Percentiles rank a stretch among this genome's conserved stretches.
phyloP scores from a whole-genome alignment of 2,797 vertebrate genomes.

The Telmatherina bonti region DNA sequence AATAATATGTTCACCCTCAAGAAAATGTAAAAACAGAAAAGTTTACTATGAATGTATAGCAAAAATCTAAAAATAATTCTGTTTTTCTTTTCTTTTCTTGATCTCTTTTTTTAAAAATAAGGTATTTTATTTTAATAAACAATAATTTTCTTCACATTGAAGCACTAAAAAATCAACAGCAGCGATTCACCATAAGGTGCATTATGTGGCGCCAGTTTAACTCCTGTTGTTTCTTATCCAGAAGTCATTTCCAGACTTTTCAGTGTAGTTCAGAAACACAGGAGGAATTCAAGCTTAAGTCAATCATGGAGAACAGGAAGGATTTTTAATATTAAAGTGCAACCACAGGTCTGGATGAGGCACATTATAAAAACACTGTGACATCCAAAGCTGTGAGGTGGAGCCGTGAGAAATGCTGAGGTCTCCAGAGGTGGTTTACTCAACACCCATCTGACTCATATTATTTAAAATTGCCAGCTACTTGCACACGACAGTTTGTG shows the following conservation, averaged over 20 bases:
- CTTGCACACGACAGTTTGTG: constrained; percentile 65
- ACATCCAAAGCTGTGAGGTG: constrained; percentile 74
- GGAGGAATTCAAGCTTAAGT: constrained; percentile 54
- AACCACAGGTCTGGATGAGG: constrained; percentile 76
- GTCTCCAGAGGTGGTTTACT: constrained; percentile 70
- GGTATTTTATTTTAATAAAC: background rate
- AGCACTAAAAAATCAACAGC: background rate
- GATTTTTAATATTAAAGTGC: constrained; percentile 68
- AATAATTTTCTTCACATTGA: constrained; percentile 4
- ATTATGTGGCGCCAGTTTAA: constrained; percentile 14
- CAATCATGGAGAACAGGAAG: constrained; percentile 55
- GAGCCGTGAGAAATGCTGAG: constrained; percentile 74
- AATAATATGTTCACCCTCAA: background rate
- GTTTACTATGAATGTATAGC: background rate
- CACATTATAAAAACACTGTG: constrained; percentile 68
- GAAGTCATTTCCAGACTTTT: constrained; percentile 49
- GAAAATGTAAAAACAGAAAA: background rate
- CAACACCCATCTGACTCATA: constrained; percentile 80
- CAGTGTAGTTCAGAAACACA: constrained; percentile 54
- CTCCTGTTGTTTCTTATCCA: constrained; percentile 21
- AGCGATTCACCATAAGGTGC: constrained; percentile 9
- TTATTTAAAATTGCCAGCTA: constrained; percentile 68
- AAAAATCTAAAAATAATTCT: background rate
- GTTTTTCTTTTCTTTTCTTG: too few relatives aligned
- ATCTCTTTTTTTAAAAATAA: background rate